Conservation (phyloP, 1,140 invertebrate genomes). For the Thrips palmi region DNA sequence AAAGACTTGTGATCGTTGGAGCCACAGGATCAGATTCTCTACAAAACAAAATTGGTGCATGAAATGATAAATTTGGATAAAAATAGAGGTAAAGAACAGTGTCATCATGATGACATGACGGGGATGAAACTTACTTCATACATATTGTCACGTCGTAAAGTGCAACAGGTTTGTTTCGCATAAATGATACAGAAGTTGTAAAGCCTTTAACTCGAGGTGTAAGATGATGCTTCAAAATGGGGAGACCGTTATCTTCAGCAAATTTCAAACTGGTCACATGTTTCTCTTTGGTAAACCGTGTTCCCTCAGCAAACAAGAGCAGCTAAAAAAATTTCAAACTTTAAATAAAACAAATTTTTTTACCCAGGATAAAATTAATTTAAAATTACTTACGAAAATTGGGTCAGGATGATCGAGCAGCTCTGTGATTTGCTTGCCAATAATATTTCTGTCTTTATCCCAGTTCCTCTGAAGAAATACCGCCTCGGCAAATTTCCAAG, state of each 20-base stretch:
- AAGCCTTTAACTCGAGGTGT: constrained; percentile 89
- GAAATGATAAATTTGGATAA: constrained; percentile 5
- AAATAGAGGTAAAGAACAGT: constrained; percentile 1
- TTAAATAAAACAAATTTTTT: constrained; percentile 6
- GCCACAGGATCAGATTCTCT: constrained; percentile 25
- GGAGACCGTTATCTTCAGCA: constrained; percentile 67
- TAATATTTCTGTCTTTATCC: constrained; percentile 72
- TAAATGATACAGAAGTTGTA: constrained; percentile 46
- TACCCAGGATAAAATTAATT: constrained; percentile 6
- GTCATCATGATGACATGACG: no score
- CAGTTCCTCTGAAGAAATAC: constrained; percentile 83
- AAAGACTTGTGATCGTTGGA: constrained; percentile 61
- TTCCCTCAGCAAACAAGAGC: constrained; percentile 86
- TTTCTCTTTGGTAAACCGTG: constrained; percentile 75
- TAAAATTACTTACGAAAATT: constrained; percentile 48
- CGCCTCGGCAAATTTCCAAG: constrained; percentile 84
- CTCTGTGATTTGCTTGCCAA: constrained; percentile 59
- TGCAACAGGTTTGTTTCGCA: constrained; percentile 57
- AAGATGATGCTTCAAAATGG: constrained; percentile 73
- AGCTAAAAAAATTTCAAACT: constrained; percentile 33
- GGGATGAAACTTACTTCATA: no score
- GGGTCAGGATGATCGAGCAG: constrained; percentile 73
- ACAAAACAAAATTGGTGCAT: constrained; percentile 7
- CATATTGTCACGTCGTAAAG: constrained; percentile 75
- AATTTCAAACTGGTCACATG: constrained; percentile 75